These are phyloP conservation scores for Limnephilus marmoratus DNA, from an alignment of 2,888 invertebrate genomes.

Conservation along the genomic window DNA sequence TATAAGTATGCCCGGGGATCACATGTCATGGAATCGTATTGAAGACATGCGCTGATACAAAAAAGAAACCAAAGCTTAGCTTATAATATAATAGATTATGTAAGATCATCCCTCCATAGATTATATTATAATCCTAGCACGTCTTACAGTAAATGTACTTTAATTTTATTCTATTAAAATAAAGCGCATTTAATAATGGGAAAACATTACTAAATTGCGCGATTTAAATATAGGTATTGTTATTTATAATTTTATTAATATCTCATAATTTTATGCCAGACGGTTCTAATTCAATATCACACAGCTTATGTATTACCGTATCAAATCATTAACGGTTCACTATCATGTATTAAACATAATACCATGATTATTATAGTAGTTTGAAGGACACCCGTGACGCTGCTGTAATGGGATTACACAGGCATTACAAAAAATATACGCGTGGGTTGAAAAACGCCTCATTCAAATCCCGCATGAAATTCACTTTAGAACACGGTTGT, in stretches of 20 bases:
- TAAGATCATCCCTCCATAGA: no score
- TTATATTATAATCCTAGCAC: no score
- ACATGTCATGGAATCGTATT: no score
- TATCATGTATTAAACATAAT: background rate
- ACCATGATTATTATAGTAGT: background rate
- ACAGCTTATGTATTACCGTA: background rate
- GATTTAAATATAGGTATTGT: background rate
- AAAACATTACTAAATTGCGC: background rate
- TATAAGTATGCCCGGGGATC: no score
- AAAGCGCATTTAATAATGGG: no score
- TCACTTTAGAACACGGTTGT: background rate
- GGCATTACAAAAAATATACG: background rate
- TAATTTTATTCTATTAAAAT: no score
- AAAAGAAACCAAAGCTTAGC: no score
- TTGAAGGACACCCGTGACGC: constrained; percentile 13
- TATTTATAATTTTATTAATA: background rate
- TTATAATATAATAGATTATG: no score
- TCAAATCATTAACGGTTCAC: background rate
- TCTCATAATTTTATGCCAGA: background rate
- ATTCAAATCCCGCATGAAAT: background rate
- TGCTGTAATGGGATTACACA: constrained; percentile 33
- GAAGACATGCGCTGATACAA: no score
- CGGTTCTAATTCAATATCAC: background rate
- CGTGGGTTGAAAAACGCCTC: background rate
- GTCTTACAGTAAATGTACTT: no score